Percentiles rank a stretch among this genome's conserved stretches.
Conservation (phyloP, 1,140 invertebrate species). For the Drosophila obscura region DNA sequence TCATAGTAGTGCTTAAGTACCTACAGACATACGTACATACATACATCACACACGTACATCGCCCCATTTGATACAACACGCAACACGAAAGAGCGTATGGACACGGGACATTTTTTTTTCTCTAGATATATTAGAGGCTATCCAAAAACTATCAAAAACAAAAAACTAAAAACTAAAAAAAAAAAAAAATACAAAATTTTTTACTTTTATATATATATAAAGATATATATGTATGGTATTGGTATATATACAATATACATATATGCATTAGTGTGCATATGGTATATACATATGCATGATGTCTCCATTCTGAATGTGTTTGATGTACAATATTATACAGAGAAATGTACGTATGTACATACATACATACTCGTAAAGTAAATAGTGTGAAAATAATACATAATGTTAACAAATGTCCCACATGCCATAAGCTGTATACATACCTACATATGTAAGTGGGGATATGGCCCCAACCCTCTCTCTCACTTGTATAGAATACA, state of each 20-base stretch:
- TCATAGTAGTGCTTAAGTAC: constrained; percentile 67
- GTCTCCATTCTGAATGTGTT: constrained; percentile 13
- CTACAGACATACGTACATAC: constrained; percentile 31
- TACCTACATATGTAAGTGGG: constrained; percentile 9
- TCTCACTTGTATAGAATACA: background rate
- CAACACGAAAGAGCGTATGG: constrained; percentile 16
- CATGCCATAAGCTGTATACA: constrained; percentile 30
- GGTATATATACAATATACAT: constrained; percentile 4
- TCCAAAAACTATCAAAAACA: constrained; percentile 8
- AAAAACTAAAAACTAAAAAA: background rate
- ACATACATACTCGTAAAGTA: constrained; percentile 27
- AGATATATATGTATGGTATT: constrained; percentile 20
- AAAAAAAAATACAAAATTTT: constrained; percentile 56
- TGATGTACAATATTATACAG: constrained; percentile 25
- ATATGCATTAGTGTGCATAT: constrained; percentile 31
- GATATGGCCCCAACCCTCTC: constrained; percentile 22
- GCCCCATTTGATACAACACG: constrained; percentile 22
- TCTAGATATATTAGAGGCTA: constrained; percentile 53
- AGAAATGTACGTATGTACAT: constrained; percentile 34
- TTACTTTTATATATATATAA: constrained; percentile 73
- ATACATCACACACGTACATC: constrained; percentile 22
- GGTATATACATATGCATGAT: constrained; percentile 17
- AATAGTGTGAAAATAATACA: background rate
- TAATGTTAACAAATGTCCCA: constrained; percentile 40
- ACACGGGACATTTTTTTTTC: constrained; percentile 33